phyloP scores from a whole-genome alignment of 2,888 invertebrate species.

The Sericinus montela region DNA sequence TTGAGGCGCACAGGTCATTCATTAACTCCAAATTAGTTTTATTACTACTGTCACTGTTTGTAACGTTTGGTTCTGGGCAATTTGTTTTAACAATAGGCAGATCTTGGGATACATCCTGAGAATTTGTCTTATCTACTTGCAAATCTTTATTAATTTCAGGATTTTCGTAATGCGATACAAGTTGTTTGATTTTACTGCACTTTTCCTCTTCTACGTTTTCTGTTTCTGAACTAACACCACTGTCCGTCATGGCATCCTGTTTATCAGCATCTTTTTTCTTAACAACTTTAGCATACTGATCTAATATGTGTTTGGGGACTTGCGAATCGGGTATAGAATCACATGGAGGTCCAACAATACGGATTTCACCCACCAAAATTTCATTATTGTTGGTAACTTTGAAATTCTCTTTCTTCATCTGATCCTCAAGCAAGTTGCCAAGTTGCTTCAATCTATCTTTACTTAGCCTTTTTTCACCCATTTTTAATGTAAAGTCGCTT shows the following conservation, averaged over 20 bases:
- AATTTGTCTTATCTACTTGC: slow-evolving; percentile 21
- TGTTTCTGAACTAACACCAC: slow-evolving; percentile 73
- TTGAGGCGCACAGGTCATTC: slow-evolving; percentile 57
- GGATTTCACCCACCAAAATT: slow-evolving; percentile 29
- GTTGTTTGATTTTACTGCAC: slow-evolving; percentile 44
- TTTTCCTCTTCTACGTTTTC: slow-evolving; percentile 69
- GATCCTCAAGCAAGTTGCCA: slow-evolving; percentile 63
- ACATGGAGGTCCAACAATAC: slow-evolving; percentile 24
- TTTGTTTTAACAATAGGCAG: slow-evolving; percentile 7
- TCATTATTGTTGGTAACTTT: slow-evolving; percentile 25
- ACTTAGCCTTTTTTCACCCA: slow-evolving; percentile 56
- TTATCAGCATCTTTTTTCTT: slow-evolving; percentile 56
- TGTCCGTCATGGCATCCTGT: slow-evolving; percentile 67
- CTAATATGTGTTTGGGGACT: slow-evolving; percentile 67
- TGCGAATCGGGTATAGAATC: slow-evolving; percentile 59
- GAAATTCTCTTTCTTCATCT: slow-evolving; percentile 68
- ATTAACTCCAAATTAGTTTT: slow-evolving; percentile 50
- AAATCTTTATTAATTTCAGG: slow-evolving; percentile 23
- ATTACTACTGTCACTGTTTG: slow-evolving; percentile 20
- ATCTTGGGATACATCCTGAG: no score
- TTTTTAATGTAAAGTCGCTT: slow-evolving; percentile 53
- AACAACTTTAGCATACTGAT: slow-evolving; percentile 67
- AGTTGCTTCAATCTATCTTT: slow-evolving; percentile 60
- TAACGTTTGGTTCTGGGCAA: slow-evolving; percentile 3
- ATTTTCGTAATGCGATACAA: slow-evolving; percentile 45